Base-by-base conservation (phyloP, 1,140 invertebrate genomes). In the Bactericera cockerelli region DNA sequence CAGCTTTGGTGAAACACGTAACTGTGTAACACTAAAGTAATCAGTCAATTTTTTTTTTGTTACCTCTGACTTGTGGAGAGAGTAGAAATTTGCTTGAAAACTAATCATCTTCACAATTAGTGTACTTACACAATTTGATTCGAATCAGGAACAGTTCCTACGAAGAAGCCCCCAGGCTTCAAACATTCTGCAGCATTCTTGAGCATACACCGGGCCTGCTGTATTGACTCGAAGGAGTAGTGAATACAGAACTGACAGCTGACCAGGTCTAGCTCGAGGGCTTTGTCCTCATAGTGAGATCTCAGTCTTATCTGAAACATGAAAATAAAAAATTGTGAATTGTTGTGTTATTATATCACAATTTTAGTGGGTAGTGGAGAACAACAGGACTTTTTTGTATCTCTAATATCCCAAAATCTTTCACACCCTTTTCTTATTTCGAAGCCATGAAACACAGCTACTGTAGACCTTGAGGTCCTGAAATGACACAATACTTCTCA, bases 191-290 rank as follows among this genome's bases (percentile, higher is more conserved):
- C 82, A 3, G 88, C 88, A 78, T 99, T 99, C 60, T 79, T 78
- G 0, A 99, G 72, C 89, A 98, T 95, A 67, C 82, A 82, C 68
- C 93, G 81, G 1, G 92, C 93, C 75, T 97, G 93, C n/a, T 74
- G 68, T 58, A 93, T 72, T 57, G 86, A 88, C 72, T 98, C 93
- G 77, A 99, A 99, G 67, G 87, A 87, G 66, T 98, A 99, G 72
- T 93, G 89, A 66, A 99, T 87, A 21, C 93, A 87, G 81, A 99
- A 99, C 72, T 99, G 97, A 71, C 93, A 96, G 66, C 90, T 96
- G 0, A 92, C 87, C 2, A 99, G 65, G 72, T 99, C 89, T 67
- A 99, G 79, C 36, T 69, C 61, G 8, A 70, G 72, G 10, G 70
- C 64, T 2, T 70, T 69, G 62, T 78, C 70, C 58, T 72, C 68